Evolutionary conservation across 2,113 vertebrate genomes (phyloP).

Genomic region (Alethe diademata): DNA sequence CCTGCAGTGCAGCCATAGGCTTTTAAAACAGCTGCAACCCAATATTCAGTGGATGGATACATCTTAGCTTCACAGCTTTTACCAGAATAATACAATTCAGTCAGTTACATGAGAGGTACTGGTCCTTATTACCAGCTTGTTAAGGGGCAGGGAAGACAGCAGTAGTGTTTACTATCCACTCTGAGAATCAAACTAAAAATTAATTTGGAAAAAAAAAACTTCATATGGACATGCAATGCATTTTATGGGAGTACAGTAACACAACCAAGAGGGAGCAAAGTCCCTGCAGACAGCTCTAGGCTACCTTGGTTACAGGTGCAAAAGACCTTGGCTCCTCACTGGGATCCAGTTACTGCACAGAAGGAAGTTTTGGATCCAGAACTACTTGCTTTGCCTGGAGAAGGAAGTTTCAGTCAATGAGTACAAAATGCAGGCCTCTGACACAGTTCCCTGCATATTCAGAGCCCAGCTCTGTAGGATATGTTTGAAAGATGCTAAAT

Average conservation of each 20-base stretch:
- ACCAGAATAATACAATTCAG: background rate
- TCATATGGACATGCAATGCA: accelerated
- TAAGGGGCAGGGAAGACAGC: background rate
- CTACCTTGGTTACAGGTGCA: background rate
- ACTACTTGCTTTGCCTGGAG: background rate
- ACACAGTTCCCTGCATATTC: background rate
- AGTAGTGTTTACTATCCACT: background rate
- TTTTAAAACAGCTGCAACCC: background rate
- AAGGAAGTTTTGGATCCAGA: background rate
- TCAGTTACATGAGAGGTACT: background rate
- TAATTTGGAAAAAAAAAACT: background rate
- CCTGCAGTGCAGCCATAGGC: background rate
- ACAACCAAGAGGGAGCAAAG: background rate
- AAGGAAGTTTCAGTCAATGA: background rate
- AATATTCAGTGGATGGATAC: background rate
- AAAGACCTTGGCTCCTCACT: background rate
- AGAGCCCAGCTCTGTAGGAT: background rate
- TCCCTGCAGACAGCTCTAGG: background rate
- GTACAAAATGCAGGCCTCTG: background rate
- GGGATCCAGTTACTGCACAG: background rate
- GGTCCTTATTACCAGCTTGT: background rate
- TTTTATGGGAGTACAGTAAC: background rate
- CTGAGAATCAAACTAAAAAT: background rate
- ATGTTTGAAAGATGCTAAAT: background rate
- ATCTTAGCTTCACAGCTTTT: background rate